Percentiles rank a stretch among this genome's conserved stretches.
These are phyloP conservation scores for Margaritifera margaritifera DNA, from an alignment of 2,888 invertebrate genomes.

Conservation along the genomic window DNA sequence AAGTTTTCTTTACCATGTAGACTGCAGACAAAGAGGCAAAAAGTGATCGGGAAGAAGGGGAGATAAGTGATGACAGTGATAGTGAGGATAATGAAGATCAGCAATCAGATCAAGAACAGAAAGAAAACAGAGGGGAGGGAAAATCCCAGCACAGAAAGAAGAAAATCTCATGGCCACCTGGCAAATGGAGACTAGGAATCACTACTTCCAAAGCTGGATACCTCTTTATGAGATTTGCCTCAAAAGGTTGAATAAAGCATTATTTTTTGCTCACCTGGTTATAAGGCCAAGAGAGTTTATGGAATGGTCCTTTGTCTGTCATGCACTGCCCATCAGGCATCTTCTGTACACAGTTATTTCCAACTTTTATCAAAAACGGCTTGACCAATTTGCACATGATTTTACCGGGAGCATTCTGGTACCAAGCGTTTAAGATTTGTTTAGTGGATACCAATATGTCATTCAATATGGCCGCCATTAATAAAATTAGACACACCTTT, in stretches of 20 bases:
- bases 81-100: conserved; percentile 9
- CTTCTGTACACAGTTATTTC: neutral
- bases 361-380: neutral
- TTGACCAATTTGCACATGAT: no score
- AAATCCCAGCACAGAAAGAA: neutral
- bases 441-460: no score
- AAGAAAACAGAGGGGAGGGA: conserved; percentile 5
- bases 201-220: conserved; percentile 79
- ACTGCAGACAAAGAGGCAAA: conserved; percentile 20
- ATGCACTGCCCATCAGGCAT: neutral
- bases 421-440: no score
- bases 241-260: conserved; percentile 74
- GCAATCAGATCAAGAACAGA: neutral
- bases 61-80: conserved; percentile 33
- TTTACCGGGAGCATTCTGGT: no score
- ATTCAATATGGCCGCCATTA: no score
- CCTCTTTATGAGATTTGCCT: conserved; percentile 84
- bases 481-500: no score
- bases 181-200: conserved; percentile 83
- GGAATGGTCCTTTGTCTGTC: neutral
- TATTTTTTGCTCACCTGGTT: neutral
- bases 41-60: conserved; percentile 34
- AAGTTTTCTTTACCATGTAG: no score
- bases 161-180: conserved; percentile 76
- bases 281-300: neutral